phyloP scores from a whole-genome alignment of 2,113 vertebrate species.

The Thalassarche chlororhynchos region DNA sequence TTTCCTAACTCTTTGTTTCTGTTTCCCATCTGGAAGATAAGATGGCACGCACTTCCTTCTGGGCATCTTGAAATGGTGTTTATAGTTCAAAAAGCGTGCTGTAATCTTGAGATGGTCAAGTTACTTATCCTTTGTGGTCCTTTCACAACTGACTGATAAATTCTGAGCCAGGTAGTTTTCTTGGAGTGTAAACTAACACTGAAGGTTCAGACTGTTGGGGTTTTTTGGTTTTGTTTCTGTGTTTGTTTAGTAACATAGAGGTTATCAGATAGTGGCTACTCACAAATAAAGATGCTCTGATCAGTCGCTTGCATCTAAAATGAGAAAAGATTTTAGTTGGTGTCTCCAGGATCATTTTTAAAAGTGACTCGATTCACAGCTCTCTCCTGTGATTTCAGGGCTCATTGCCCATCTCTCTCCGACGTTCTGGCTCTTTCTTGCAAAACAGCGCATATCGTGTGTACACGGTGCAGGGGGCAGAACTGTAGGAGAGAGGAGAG shows the following conservation, averaged over 20 bases:
- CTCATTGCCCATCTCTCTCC: neutral
- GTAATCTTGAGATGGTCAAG: neutral
- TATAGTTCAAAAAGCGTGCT: neutral
- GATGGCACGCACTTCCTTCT: neutral
- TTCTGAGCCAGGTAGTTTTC: neutral
- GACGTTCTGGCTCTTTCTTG: neutral
- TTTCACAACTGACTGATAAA: neutral
- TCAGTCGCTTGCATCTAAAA: neutral
- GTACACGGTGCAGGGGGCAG: neutral
- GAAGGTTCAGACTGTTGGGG: neutral
- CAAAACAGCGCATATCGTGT: accelerated
- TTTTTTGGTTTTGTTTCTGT: neutral
- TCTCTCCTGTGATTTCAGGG: neutral
- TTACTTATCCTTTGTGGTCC: neutral
- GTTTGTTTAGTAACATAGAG: neutral
- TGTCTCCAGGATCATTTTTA: neutral
- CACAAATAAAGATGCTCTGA: neutral
- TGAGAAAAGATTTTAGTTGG: neutral
- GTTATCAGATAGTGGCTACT: neutral
- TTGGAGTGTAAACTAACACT: neutral
- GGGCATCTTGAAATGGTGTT: neutral
- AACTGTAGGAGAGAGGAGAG: neutral
- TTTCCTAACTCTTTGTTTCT: neutral
- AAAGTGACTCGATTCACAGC: neutral
- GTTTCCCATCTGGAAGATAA: neutral